phyloP scores from a whole-genome alignment of 2,797 vertebrate genomes.

The Sus cebifrons region DNA sequence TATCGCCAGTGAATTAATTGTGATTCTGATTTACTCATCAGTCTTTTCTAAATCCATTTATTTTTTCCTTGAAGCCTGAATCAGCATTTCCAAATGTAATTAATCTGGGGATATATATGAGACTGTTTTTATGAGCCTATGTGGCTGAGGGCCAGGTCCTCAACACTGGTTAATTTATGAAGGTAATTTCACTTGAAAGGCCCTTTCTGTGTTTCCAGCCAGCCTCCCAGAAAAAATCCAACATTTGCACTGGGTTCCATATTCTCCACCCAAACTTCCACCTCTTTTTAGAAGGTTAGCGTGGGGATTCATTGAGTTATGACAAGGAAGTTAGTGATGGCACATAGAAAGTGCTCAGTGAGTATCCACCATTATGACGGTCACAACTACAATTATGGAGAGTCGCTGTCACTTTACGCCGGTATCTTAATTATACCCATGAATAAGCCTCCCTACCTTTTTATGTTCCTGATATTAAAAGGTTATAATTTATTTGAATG shows the following conservation, averaged over 20 bases:
- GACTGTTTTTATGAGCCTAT: background rate
- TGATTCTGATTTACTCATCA: conserved; percentile 46
- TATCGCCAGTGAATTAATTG: background rate
- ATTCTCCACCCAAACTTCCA: background rate
- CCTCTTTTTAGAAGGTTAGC: background rate
- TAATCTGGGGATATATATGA: background rate
- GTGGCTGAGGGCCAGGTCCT: background rate
- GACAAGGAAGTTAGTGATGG: background rate
- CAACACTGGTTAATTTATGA: conserved; percentile 34
- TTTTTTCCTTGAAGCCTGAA: background rate
- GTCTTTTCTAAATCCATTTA: background rate
- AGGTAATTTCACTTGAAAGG: conserved; percentile 16
- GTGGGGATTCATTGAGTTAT: background rate
- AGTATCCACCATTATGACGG: background rate
- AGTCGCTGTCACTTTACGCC: background rate
- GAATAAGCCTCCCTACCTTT: background rate
- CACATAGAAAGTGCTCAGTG: background rate
- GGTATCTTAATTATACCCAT: background rate
- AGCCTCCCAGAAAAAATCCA: background rate
- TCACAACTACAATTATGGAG: too few species aligned
- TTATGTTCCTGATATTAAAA: background rate
- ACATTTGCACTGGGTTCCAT: rapidly evolving
- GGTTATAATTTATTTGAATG: background rate
- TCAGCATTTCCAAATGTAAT: conserved; percentile 60
- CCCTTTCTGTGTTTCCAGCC: background rate